Evolutionary conservation across 2,888 invertebrate species (phyloP), one percentile per base, ranked within the genome.

Genomic region (Noctuana brunneofusca): DNA sequence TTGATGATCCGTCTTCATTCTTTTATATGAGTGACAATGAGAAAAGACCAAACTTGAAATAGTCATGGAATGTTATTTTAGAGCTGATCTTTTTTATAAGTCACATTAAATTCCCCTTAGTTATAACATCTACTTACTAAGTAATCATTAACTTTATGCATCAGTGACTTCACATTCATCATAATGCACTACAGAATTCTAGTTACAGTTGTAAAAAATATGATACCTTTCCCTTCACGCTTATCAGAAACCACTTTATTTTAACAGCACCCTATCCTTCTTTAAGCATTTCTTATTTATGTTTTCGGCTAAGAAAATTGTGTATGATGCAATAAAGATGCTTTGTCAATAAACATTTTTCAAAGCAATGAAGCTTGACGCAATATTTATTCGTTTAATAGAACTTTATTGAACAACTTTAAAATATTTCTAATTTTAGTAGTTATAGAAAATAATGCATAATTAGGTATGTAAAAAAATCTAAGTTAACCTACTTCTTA

Each of bases 181-280:
- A 41, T 30, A 41, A 12, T 22, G 32, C 20, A 46, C 52, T 41
- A 59, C 20, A 1, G 14, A 59, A 20, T 53, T 59, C 12, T 24
- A 11, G 32, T n/a, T 43, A 14, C 11, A 46, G 43, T 43, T 43
- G 8, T 50, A 58, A 58, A 58, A 50, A 11, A 27, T 12, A n/a
- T 48, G 22, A 35, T 58, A 20, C 14, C 32, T 22, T 59, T 59
- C 41, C 12, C 41, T 30, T 53, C 43, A 59, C 46, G 59, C 46
- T 27, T 2, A 59, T 59, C 58, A 58, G n/a, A 35, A 41, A 43
- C 32, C 32, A 59, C 53, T 59, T 53, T 59, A 27, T 59, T 46
- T 52, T 5, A 58, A 43, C 4, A 24, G 38, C 14, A 30, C n/a
- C 14, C 9, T 18, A 8, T 20, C 22, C 35, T 50, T 41, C n/a